Evolutionary conservation across 2,113 vertebrate genomes (phyloP).

Genomic region (Erpornis zantholeuca): DNA sequence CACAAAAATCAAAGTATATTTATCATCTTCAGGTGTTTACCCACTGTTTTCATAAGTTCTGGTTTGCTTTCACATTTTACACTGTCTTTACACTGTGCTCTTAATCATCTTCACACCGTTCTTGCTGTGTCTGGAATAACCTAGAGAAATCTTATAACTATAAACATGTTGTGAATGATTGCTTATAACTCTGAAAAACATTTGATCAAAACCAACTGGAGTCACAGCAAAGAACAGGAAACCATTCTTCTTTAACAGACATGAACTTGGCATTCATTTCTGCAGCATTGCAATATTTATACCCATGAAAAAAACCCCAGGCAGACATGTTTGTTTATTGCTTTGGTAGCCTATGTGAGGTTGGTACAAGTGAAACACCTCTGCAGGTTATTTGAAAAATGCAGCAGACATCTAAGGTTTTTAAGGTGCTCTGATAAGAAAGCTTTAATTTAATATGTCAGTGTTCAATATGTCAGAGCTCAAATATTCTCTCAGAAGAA

Average conservation of each 20-base stretch:
- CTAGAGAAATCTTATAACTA: not conserved
- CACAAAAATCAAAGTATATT: no score
- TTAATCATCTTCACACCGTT: not conserved
- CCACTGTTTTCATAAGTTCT: not conserved
- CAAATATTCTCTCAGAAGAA: conserved; percentile 68
- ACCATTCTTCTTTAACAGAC: not conserved
- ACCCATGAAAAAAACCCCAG: conserved; percentile 17
- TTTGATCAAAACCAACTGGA: not conserved
- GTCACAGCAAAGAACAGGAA: not conserved
- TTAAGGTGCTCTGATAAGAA: conserved; percentile 56
- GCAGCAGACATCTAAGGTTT: not conserved
- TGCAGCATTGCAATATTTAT: not conserved
- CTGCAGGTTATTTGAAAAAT: conserved; percentile 28
- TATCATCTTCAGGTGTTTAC: not conserved
- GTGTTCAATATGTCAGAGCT: conserved; percentile 69
- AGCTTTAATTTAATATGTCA: conserved; percentile 70
- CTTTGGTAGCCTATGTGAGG: conserved; percentile 26
- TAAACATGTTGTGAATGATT: not conserved
- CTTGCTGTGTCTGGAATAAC: not conserved
- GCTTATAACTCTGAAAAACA: not conserved
- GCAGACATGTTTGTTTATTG: not conserved
- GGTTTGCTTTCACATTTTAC: not conserved
- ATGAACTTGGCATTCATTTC: not conserved
- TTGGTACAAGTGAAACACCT: conserved; percentile 13
- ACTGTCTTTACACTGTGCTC: not conserved